Percentiles rank a stretch among this genome's conserved stretches.
Evolutionary conservation across 1,140 invertebrate species (phyloP).

Genomic region (Reticulitermes speratus): DNA sequence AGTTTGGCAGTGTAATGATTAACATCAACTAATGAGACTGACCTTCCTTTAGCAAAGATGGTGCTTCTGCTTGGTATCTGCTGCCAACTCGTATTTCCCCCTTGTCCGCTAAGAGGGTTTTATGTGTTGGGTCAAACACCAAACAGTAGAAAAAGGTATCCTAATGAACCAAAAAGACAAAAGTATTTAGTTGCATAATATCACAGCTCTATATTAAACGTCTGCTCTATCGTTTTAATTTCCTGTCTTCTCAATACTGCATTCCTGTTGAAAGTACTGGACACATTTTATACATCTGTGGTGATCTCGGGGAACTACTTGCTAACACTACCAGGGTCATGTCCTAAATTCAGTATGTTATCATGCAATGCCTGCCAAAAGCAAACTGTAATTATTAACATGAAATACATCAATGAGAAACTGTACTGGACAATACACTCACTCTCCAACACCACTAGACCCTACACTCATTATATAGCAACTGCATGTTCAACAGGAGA

Average conservation of each 20-base stretch:
- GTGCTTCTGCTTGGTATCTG: conserved; percentile 92
- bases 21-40: conserved; percentile 25
- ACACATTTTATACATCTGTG: not conserved
- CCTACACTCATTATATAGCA: no score
- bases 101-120: conserved; percentile 97
- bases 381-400: no score
- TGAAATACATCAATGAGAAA: no score
- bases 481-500: no score
- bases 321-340: no score
- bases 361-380: no score
- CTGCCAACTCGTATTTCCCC: conserved; percentile 93
- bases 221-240: not conserved
- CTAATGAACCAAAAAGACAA: conserved; percentile 53
- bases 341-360: no score
- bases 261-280: not conserved
- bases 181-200: conserved; percentile 23
- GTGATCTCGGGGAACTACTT: not conserved
- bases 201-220: not conserved
- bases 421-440: no score
- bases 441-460: no score
- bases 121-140: conserved; percentile 98
- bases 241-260: not conserved
- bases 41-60: conserved; percentile 70
- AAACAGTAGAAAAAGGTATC: conserved; percentile 99
- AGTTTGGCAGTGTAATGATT: no score